Evolutionary conservation across 1,140 invertebrate genomes (phyloP).

Genomic region (Ceratoteleas bidentatus): DNA sequence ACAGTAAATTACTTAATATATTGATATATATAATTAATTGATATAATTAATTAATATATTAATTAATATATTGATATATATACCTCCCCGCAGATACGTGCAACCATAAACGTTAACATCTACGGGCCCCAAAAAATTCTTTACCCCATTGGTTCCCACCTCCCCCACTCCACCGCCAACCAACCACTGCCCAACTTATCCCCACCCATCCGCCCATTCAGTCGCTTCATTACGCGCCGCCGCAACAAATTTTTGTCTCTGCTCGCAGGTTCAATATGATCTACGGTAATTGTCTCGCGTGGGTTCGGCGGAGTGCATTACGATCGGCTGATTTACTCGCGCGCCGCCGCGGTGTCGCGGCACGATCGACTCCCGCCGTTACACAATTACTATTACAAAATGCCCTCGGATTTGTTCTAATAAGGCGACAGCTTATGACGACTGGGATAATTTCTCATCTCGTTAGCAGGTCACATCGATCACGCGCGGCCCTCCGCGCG

Average conservation of each 20-base stretch:
- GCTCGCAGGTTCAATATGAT: constrained; percentile 40
- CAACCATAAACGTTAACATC: no score
- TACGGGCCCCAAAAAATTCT: no score
- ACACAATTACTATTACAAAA: constrained; percentile 68
- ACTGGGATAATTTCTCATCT: constrained; percentile 50
- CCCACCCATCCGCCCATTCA: no score
- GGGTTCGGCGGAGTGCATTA: constrained; percentile 26
- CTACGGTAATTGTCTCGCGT: constrained; percentile 56
- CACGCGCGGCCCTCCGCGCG: not conserved
- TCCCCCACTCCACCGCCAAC: no score
- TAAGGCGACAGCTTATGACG: constrained; percentile 58
- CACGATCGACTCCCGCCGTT: constrained; percentile 54
- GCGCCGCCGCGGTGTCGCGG: constrained; percentile 33
- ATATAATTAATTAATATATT: no score
- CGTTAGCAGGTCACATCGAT: constrained; percentile 36
- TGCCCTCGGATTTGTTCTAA: constrained; percentile 57
- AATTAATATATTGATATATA: no score
- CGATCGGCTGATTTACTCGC: constrained; percentile 54
- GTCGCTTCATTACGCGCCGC: not conserved
- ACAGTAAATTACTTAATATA: no score
- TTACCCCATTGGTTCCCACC: no score
- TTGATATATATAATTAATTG: no score
- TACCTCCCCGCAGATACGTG: no score
- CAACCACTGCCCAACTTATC: no score
- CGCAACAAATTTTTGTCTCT: constrained; percentile 2